Base-by-base conservation (phyloP, 2,888 invertebrate species). In the Lithophane socia region DNA sequence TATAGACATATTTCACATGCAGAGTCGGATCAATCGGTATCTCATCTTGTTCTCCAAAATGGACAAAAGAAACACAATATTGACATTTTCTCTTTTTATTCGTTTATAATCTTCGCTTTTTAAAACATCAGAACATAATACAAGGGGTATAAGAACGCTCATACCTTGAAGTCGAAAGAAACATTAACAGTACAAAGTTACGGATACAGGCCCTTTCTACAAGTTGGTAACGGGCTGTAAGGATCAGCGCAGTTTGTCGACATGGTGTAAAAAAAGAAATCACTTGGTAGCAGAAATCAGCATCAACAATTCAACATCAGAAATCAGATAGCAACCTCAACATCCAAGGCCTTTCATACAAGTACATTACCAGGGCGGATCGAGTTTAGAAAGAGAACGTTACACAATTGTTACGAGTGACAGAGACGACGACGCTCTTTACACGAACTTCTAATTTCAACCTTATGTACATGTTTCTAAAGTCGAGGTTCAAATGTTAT, bases 11-110 rank as follows among this genome's bases (percentile, higher is more conserved):
- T 29, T 29, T 29, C 29, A 29, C 1, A 29, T 29, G 29, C 29
- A 29, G 37, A 37, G 37, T 37, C 37, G 37, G 5, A 37, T 5
- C 37, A 37, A 4, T 5, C 12, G 12, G 2, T 49, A n/a, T 47
- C 4, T 58, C 68, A 10, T 21, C 10, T 21, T 37, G 18, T 37
- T 13, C 10, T 68, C 21, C n/a, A n/a, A 61, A 70, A 58, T 47
- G 5, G 16, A 63, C 12, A 3, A 76, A 65, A n/a, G 16, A 81
- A 77, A 75, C 65, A 56, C 60, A 69, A 71, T 18, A 64, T 44
- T 77, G 75, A 61, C 64, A 63, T 85, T 83, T 85, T 85, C 54
- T 67, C 42, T 56, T 80, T 86, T 86, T 85, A 85, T 83, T 83
- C 12, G 13, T 71, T 70, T 73, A 69, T 54, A 82, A 80, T 72